Evolutionary conservation across 2,797 vertebrate species (phyloP).

Genomic region (Rhincodon typus): DNA sequence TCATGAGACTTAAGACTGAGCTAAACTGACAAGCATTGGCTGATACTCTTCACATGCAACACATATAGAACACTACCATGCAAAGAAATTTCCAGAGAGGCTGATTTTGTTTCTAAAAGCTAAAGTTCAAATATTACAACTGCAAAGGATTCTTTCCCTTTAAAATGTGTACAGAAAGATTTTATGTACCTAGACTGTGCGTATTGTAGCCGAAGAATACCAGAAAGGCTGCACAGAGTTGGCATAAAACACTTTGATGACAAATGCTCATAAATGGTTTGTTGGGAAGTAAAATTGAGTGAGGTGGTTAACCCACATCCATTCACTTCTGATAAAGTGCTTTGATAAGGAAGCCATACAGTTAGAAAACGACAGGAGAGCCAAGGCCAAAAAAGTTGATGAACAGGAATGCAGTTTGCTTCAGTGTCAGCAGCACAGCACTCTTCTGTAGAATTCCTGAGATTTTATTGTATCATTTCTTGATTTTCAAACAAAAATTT

Average conservation of each 20-base stretch:
- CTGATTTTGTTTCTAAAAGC: neutral
- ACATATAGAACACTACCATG: neutral
- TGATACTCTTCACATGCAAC: neutral
- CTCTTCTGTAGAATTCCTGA: slow-evolving; percentile 27
- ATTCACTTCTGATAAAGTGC: slow-evolving; percentile 91
- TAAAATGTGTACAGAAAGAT: neutral
- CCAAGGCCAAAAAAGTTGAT: slow-evolving; percentile 59
- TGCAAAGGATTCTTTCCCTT: neutral
- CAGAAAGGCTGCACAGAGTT: slow-evolving; percentile 16
- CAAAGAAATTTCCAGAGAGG: neutral
- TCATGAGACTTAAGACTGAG: neutral
- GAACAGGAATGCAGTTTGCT: slow-evolving; percentile 62
- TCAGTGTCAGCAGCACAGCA: slow-evolving; percentile 24
- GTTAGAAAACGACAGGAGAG: slow-evolving; percentile 64
- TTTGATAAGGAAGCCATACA: slow-evolving; percentile 77
- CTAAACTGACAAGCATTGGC: neutral
- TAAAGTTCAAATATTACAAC: neutral
- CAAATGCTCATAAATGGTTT: slow-evolving; percentile 57
- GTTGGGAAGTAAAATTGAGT: slow-evolving; percentile 64
- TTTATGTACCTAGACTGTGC: neutral
- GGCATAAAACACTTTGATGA: slow-evolving; percentile 76
- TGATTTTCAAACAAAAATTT: neutral
- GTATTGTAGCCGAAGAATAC: neutral
- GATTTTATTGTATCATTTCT: neutral
- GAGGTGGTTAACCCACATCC: slow-evolving; percentile 82